A percentile compares a stretch with the other conserved stretches of the same genome.
These are phyloP conservation scores for Drosophila sucinea DNA, from an alignment of 1,140 invertebrate species.

Conservation along the genomic window DNA sequence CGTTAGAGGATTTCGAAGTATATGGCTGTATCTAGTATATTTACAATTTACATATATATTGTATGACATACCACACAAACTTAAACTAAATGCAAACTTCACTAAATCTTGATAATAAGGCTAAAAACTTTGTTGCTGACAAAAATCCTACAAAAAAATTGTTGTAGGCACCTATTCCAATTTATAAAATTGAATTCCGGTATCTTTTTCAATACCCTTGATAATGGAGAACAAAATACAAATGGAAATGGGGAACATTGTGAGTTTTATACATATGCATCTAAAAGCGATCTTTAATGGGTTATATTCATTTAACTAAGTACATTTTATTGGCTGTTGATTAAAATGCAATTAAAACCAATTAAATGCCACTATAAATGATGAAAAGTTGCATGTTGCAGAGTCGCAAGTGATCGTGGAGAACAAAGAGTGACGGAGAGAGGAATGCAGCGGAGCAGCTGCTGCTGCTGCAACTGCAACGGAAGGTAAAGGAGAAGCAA, in stretches of 20 bases:
- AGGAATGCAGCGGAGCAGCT: constrained; percentile 14
- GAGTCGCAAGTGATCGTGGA: constrained; percentile 39
- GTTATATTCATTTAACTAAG: constrained; percentile 38
- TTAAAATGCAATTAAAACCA: constrained; percentile 76
- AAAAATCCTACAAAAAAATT: too few species aligned
- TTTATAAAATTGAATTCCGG: too few species aligned
- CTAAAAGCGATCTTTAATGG: not conserved
- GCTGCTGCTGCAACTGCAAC: constrained; percentile 11
- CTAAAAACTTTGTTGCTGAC: too few species aligned
- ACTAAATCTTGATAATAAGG: too few species aligned
- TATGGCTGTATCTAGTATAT: too few species aligned
- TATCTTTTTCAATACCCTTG: too few species aligned
- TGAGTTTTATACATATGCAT: too few species aligned
- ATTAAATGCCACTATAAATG: constrained; percentile 56
- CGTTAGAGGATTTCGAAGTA: too few species aligned
- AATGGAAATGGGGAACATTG: not conserved
- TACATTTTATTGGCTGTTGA: constrained; percentile 47
- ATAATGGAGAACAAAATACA: not conserved
- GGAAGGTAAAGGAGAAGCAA: constrained; percentile 11
- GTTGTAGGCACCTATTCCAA: too few species aligned
- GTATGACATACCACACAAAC: too few species aligned
- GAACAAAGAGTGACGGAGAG: not conserved
- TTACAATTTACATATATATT: too few species aligned
- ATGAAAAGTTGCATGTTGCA: constrained; percentile 23
- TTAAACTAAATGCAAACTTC: too few species aligned